These are phyloP conservation scores for Eupithecia subfuscata DNA, from an alignment of 2,888 invertebrate genomes.

Conservation along the genomic window DNA sequence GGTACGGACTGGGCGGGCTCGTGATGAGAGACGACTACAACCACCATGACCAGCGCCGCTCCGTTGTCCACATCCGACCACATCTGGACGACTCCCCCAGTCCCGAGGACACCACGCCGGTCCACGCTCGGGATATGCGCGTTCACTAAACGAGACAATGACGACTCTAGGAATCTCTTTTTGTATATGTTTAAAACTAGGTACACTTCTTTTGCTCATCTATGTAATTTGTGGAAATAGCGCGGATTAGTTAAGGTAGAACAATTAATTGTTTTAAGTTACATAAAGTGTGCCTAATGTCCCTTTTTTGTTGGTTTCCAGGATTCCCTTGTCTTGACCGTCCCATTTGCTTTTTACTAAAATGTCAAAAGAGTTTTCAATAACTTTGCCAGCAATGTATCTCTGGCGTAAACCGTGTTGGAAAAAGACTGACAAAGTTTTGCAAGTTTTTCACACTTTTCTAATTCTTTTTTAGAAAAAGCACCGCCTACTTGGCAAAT, in stretches of 20 bases:
- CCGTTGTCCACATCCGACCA: constrained; percentile 87
- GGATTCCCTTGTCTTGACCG: constrained; percentile 37
- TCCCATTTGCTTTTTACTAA: constrained; percentile 36
- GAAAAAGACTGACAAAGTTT: constrained; percentile 76
- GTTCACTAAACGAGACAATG: constrained; percentile 71
- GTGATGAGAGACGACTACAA: constrained; percentile 78
- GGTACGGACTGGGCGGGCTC: constrained; percentile 75
- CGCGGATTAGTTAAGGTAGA: constrained; percentile 29
- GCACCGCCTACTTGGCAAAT: constrained; percentile 45
- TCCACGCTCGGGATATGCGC: constrained; percentile 83
- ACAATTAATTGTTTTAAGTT: constrained; percentile 34
- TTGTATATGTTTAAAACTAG: constrained; percentile 11
- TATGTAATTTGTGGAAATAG: constrained; percentile 19
- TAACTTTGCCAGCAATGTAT: constrained; percentile 37
- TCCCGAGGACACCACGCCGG: constrained; percentile 87
- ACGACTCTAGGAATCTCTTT: constrained; percentile 23
- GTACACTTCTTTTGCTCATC: constrained; percentile 29
- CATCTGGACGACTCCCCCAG: constrained; percentile 88
- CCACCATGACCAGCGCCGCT: constrained; percentile 82
- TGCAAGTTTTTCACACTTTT: constrained; percentile 75
- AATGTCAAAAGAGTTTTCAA: constrained; percentile 34
- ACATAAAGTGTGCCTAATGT: constrained; percentile 38
- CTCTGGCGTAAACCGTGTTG: constrained; percentile 61
- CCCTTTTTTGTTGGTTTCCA: constrained; percentile 27
- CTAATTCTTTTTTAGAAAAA: constrained; percentile 66